Conservation (phyloP, 2,113 vertebrate species). For the Madoqua kirkii region DNA sequence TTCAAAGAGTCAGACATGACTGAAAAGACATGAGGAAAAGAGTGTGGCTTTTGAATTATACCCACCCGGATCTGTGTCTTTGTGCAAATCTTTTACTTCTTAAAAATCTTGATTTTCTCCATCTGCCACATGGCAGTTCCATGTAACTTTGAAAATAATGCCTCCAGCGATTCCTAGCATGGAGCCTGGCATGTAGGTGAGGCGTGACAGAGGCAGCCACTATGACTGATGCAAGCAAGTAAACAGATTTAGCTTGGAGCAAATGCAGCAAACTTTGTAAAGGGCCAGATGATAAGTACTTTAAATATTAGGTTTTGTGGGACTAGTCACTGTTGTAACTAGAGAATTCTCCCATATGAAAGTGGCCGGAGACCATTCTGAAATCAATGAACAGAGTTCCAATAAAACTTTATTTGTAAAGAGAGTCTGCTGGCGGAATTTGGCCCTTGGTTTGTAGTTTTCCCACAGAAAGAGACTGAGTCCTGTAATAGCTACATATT, state of each 20-base stretch:
- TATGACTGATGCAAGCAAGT: not conserved
- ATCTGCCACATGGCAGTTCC: not conserved
- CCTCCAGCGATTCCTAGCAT: not conserved
- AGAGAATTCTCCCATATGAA: not conserved
- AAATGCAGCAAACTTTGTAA: not conserved
- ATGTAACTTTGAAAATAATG: not conserved
- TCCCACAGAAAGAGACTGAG: not conserved
- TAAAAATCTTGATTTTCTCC: not conserved
- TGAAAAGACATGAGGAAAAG: not conserved
- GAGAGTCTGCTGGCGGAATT: not conserved
- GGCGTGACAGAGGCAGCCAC: not conserved
- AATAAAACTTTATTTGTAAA: slow-evolving; percentile 38
- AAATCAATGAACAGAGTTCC: not conserved
- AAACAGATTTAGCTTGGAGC: not conserved
- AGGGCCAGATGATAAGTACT: not conserved
- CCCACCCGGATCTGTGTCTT: not conserved
- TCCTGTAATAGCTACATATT: not conserved
- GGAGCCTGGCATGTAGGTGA: not conserved
- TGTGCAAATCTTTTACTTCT: not conserved
- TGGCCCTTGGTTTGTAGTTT: not conserved
- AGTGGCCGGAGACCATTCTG: not conserved
- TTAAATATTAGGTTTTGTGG: not conserved
- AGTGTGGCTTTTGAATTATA: not conserved
- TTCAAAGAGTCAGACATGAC: not conserved
- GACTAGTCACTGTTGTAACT: not conserved